Evolutionary conservation across 2,888 invertebrate species (phyloP), one percentile per base, ranked within the genome.

Genomic region (Crocallis elinguaria): DNA sequence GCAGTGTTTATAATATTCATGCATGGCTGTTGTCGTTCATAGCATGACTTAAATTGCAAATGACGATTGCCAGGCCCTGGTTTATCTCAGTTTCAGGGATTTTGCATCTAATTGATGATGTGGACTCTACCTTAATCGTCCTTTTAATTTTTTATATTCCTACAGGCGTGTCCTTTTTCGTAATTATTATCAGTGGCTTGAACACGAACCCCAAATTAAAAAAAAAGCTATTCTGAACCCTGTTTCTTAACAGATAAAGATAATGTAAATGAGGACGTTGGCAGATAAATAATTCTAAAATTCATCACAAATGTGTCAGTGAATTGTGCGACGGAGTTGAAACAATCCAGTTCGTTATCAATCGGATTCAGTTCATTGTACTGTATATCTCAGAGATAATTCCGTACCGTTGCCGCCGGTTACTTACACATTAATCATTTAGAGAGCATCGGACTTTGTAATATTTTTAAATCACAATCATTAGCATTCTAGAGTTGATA

Each of bases 341-440:
- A 74, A 71, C 66, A 67, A 67, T 32, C 68, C 64, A 54, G 52
- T 58, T 57, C 60, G 60, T 62, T 73, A 75, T 73, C 72, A 66
- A 61, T 60, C 52, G 62, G 60, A 64, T 71, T 64, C 67, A 37
- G 67, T 69, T 71, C 71, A 70, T 66, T 66, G 69, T 75, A 60
- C 64, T 58, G 68, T 62, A 49, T 52, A 52, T 56, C 58, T 59
- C 46, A 19, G 57, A 62, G 66, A 66, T 65, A 64, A 62, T 62
- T 65, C 50, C 60, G 44, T 52, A 50, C 54, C 42, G 39, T 25
- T 48, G 53, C 46, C 33, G 42, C 30, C 44, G 43, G 42, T 53
- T 39, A 56, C 52, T 57, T 32, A 49, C 48, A 44, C 49, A 49
- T 45, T 45, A 59, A 54, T 54, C 49, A 51, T 38, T 43, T 23